Conservation (phyloP, 2,888 invertebrate species). For the Cerceris ruficornis region DNA sequence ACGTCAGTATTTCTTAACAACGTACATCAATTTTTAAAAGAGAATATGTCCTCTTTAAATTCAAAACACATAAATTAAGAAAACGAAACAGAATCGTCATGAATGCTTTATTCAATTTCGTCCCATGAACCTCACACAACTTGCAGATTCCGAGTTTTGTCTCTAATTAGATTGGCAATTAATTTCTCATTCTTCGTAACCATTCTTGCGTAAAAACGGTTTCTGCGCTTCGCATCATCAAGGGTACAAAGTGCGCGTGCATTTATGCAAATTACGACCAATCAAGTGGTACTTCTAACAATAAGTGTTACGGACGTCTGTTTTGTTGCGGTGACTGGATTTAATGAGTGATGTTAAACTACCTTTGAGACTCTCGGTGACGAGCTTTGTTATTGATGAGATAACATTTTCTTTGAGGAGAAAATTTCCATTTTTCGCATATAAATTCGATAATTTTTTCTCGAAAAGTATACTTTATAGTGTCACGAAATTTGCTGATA, state of each 20-base stretch:
- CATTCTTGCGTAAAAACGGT: not conserved
- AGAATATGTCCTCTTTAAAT: too few species aligned
- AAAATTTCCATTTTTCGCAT: not conserved
- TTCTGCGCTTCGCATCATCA: not conserved
- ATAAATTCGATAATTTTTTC: not conserved
- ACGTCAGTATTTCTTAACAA: too few species aligned
- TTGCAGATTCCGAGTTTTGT: not conserved
- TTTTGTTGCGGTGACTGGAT: slow-evolving; percentile 10
- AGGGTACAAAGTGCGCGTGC: not conserved
- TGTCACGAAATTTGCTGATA: too few species aligned
- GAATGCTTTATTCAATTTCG: too few species aligned
- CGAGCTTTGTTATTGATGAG: slow-evolving; percentile 1
- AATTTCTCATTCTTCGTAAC: not conserved
- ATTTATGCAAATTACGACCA: not conserved
- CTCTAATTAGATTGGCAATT: not conserved
- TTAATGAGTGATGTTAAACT: slow-evolving; percentile 21
- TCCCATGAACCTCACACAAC: too few species aligned
- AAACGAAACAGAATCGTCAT: too few species aligned
- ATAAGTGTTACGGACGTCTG: not conserved
- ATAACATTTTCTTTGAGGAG: not conserved
- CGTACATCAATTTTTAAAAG: too few species aligned
- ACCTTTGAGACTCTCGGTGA: slow-evolving; percentile 1
- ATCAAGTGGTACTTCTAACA: too few species aligned
- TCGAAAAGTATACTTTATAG: too few species aligned
- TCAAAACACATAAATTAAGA: too few species aligned